These are phyloP conservation scores for Brachionichthys hirsutus DNA, from an alignment of 2,113 vertebrate species.

Conservation along the genomic window DNA sequence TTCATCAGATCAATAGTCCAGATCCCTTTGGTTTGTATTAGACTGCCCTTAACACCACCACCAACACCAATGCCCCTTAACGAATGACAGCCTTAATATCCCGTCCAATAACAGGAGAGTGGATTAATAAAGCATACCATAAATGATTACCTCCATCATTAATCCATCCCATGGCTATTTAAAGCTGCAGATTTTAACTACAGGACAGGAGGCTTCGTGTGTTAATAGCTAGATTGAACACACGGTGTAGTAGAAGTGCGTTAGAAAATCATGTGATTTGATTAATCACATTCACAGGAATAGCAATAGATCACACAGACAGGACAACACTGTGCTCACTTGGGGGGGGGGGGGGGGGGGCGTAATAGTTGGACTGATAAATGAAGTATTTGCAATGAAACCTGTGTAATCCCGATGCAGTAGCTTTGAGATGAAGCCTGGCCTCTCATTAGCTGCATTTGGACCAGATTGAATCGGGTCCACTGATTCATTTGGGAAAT, in stretches of 20 bases:
- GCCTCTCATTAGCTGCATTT: slow-evolving; percentile 58
- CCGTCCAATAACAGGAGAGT: slow-evolving; percentile 60
- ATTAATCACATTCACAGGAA: slow-evolving; percentile 61
- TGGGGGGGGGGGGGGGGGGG: slow-evolving; percentile 6
- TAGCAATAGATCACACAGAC: slow-evolving; percentile 47
- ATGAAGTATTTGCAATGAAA: slow-evolving; percentile 50
- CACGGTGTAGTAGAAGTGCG: slow-evolving; percentile 28
- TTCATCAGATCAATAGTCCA: slow-evolving; percentile 54
- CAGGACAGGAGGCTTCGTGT: slow-evolving; percentile 67
- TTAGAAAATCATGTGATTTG: slow-evolving; percentile 53
- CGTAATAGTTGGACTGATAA: slow-evolving; percentile 23
- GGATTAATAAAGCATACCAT: slow-evolving; percentile 71
- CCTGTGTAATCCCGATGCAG: slow-evolving; percentile 42
- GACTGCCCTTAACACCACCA: slow-evolving; percentile 21
- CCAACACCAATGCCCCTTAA: slow-evolving; percentile 19
- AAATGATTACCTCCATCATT: slow-evolving; percentile 73
- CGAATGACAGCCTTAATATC: slow-evolving; percentile 66
- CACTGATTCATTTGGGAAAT: slow-evolving; percentile 64
- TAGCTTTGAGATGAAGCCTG: slow-evolving; percentile 37
- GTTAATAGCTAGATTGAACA: slow-evolving; percentile 60
- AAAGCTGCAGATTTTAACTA: slow-evolving; percentile 64
- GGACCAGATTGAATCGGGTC: slow-evolving; percentile 54
- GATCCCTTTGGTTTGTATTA: slow-evolving; percentile 41
- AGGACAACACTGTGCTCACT: slow-evolving; percentile 28
- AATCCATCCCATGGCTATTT: slow-evolving; percentile 70